Percentiles rank a stretch among this genome's conserved stretches.
phyloP scores from a whole-genome alignment of 2,113 vertebrate genomes.

The Acinonyx jubatus region DNA sequence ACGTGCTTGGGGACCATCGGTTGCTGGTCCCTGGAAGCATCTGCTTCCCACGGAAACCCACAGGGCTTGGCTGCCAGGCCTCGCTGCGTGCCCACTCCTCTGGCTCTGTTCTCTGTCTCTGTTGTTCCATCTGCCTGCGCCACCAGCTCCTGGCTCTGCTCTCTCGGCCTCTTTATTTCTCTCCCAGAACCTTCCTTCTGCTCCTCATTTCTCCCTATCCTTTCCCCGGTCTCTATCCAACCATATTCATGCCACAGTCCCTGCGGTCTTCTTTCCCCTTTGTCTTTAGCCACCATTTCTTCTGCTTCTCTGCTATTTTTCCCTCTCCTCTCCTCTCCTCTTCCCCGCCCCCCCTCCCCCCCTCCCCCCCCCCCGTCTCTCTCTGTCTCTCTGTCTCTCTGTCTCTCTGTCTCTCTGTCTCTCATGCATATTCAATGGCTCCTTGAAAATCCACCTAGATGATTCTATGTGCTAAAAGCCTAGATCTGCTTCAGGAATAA shows the following conservation, averaged over 20 bases:
- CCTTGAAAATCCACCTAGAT: conserved; percentile 55
- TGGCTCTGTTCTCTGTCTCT: conserved; percentile 50
- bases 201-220: too few species aligned
- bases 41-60: conserved; percentile 56
- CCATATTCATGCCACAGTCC: not conserved
- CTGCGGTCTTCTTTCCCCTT: not conserved
- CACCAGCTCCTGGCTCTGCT: conserved; percentile 34
- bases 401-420: too few species aligned
- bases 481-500: not conserved
- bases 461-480: not conserved
- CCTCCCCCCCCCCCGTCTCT: too few species aligned
- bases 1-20: not conserved
- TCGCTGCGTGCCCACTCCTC: conserved; percentile 5
- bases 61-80: conserved; percentile 63
- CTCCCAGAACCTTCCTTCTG: not conserved
- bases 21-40: conserved; percentile 50
- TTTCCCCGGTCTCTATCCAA: not conserved
- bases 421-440: conserved; percentile 58
- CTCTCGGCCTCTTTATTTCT: conserved; percentile 24
- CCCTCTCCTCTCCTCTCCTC: not conserved
- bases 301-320: not conserved
- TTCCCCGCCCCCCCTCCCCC: too few species aligned
- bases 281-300: not conserved
- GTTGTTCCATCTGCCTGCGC: conserved; percentile 65
- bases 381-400: not conserved